Percentiles rank a stretch among this genome's conserved stretches.
These are phyloP conservation scores for Aix galericulata DNA, from an alignment of 2,113 vertebrate species.

Conservation along the genomic window DNA sequence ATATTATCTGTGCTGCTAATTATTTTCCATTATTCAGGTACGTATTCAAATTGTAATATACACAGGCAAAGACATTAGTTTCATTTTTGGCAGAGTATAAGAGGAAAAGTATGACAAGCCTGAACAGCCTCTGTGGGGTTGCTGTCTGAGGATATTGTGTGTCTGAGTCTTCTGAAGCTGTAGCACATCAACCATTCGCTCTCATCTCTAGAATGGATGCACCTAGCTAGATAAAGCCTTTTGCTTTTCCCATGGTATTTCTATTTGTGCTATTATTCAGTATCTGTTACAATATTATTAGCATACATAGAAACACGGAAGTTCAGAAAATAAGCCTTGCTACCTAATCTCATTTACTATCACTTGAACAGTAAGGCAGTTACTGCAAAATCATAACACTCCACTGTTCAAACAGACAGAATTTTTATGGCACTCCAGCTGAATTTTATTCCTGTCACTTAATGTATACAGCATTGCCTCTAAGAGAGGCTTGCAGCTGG, in stretches of 20 bases:
- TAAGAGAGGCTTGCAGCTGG: constrained; percentile 58
- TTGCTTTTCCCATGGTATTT: background rate
- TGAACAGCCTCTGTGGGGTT: background rate
- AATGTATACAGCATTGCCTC: constrained; percentile 27
- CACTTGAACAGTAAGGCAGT: constrained; percentile 47
- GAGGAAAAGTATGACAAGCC: background rate
- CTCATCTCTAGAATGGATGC: background rate
- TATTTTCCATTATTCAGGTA: background rate
- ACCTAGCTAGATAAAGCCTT: background rate
- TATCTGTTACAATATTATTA: constrained; percentile 2
- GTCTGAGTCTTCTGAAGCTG: background rate
- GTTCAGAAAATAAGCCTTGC: constrained; percentile 25
- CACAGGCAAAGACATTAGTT: background rate
- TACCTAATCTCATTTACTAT: constrained; percentile 39
- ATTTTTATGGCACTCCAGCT: constrained; percentile 63
- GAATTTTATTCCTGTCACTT: constrained; percentile 42
- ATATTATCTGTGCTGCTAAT: background rate
- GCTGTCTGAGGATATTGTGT: background rate
- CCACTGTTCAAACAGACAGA: constrained; percentile 60
- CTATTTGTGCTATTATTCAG: background rate
- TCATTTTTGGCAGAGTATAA: background rate
- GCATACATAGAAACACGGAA: background rate
- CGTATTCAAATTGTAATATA: background rate
- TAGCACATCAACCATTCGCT: background rate
- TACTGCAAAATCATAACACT: constrained; percentile 67